Evolutionary conservation across 2,888 invertebrate species (phyloP).

Genomic region (Cheiracanthium punctorium): DNA sequence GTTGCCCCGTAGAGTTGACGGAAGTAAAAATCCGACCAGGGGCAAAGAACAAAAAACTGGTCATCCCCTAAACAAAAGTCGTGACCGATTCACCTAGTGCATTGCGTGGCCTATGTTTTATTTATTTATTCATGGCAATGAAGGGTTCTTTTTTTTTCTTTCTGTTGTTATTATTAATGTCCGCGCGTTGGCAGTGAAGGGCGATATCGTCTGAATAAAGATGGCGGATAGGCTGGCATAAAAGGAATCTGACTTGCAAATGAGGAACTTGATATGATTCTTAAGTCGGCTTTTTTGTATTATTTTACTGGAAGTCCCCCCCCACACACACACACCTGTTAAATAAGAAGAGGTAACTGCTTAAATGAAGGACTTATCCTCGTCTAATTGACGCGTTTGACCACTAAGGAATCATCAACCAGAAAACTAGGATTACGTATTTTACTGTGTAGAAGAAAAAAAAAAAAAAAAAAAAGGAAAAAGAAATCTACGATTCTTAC

Average conservation of each 20-base stretch:
- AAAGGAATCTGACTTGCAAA: background rate
- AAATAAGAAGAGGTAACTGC: no score
- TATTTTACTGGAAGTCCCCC: no score
- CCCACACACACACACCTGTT: no score
- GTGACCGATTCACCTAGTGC: conserved; percentile 65
- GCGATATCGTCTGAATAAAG: background rate
- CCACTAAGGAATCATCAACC: no score
- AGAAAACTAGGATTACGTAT: no score
- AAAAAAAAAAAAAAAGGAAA: no score
- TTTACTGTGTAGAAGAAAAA: no score
- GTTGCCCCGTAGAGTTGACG: conserved; percentile 49
- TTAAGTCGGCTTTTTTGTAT: no score
- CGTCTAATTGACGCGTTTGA: no score
- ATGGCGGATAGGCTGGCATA: background rate
- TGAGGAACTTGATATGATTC: background rate
- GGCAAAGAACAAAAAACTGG: conserved; percentile 14
- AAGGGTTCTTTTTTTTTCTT: conserved; percentile 12
- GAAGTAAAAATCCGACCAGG: conserved; percentile 36
- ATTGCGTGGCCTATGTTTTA: conserved; percentile 25
- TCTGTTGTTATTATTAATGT: background rate
- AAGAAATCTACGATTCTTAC: no score
- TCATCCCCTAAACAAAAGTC: conserved; percentile 37
- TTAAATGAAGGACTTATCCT: no score
- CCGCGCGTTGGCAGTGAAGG: conserved; percentile 2
- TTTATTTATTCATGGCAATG: conserved; percentile 7